phyloP scores from a whole-genome alignment of 2,888 invertebrate species.

The Diarsia brunnea region DNA sequence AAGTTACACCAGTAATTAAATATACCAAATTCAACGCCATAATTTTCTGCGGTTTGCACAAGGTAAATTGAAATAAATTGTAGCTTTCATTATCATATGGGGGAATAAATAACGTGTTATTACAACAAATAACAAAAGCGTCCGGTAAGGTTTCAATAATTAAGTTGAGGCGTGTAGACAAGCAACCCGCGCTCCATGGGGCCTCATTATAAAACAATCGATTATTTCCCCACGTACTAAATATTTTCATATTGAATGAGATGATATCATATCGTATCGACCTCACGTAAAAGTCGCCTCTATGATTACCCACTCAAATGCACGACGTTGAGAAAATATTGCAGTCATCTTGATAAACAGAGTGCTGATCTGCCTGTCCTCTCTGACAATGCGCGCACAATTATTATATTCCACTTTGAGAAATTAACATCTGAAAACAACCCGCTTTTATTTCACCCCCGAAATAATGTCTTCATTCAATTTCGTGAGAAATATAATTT shows the following conservation, averaged over 20 bases:
- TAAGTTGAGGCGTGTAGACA: conserved; percentile 48
- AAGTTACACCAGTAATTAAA: conserved; percentile 71
- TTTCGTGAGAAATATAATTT: conserved; percentile 79
- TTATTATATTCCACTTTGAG: conserved; percentile 64
- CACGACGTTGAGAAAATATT: conserved; percentile 13
- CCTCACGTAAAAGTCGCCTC: background rate
- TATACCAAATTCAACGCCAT: conserved; percentile 69
- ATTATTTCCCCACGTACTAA: conserved; percentile 49
- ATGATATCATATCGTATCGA: conserved; percentile 29
- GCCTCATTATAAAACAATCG: conserved; percentile 61
- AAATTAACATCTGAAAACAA: conserved; percentile 79
- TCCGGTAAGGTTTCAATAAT: conserved; percentile 67
- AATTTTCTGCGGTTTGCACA: conserved; percentile 74
- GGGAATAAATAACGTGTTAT: conserved; percentile 70
- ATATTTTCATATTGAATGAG: conserved; percentile 46
- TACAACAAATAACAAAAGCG: conserved; percentile 69
- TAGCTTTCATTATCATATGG: conserved; percentile 68
- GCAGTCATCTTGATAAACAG: conserved; percentile 5
- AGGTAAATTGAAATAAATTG: conserved; percentile 75
- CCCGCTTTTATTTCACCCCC: conserved; percentile 73
- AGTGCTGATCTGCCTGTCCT: background rate
- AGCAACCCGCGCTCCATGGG: conserved; percentile 44
- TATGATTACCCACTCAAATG: conserved; percentile 17
- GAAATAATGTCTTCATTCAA: conserved; percentile 79
- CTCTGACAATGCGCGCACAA: conserved; percentile 55